Evolutionary conservation across 2,797 vertebrate genomes (phyloP).

Genomic region (Tapera naevia): DNA sequence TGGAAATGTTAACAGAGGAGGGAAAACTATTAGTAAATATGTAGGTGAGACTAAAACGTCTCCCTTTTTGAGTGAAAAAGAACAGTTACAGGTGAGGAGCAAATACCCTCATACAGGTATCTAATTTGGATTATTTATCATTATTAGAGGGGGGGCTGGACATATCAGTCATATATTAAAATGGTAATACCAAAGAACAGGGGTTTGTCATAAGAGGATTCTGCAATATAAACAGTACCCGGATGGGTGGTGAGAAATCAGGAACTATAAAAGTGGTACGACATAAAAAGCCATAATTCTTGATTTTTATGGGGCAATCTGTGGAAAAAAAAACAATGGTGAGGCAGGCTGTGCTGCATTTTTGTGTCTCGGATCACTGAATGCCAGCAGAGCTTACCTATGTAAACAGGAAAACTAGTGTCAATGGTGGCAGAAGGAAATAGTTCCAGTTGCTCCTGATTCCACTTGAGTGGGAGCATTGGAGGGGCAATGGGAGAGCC

Average conservation of each 20-base stretch:
- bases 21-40: background rate
- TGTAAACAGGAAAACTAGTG: background rate
- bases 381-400: background rate
- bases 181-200: background rate
- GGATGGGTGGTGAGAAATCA: background rate
- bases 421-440: background rate
- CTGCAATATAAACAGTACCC: background rate
- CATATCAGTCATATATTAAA: background rate
- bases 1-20: background rate
- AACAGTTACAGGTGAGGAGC: background rate
- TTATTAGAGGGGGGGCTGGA: background rate
- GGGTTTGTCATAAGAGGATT: background rate
- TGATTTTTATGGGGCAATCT: background rate
- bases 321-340: background rate
- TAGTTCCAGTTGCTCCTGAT: background rate
- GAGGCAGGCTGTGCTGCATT: background rate
- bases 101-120: background rate
- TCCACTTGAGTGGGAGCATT: background rate
- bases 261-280: background rate
- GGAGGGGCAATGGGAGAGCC: background rate
- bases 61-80: background rate
- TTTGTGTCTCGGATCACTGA: background rate
- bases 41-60: background rate
- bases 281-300: background rate
- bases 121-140: slow-evolving; percentile 21